These are phyloP conservation scores for Mallateleia sp. DNA, from an alignment of 2,888 invertebrate species.

Conservation along the genomic window DNA sequence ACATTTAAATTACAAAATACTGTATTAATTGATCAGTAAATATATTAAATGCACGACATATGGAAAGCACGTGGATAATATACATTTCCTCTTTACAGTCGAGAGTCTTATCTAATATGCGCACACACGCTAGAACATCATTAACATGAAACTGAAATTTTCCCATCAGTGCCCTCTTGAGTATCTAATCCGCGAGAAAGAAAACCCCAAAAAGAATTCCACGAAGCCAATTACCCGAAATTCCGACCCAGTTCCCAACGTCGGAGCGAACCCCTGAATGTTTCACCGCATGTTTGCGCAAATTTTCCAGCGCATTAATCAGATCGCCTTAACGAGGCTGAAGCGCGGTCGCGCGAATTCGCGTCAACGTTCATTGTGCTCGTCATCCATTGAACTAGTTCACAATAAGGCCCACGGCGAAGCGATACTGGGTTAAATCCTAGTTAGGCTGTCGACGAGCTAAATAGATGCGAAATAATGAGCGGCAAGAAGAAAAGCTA, in stretches of 20 bases:
- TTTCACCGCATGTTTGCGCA: conserved; percentile 17
- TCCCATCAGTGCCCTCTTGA: background rate
- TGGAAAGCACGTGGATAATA: no score
- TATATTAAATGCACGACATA: no score
- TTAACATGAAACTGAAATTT: no score
- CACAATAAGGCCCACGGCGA: conserved; percentile 30
- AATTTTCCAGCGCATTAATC: conserved; percentile 20
- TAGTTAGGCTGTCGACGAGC: conserved; percentile 57
- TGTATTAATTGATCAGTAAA: no score
- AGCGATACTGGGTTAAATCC: conserved; percentile 67
- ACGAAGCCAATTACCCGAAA: conserved; percentile 8
- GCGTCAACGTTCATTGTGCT: conserved; percentile 54
- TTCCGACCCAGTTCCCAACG: conserved; percentile 8
- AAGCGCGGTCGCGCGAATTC: conserved; percentile 29
- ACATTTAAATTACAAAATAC: no score
- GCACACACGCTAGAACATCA: no score
- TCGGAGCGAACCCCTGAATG: background rate
- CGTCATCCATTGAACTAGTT: conserved; percentile 64
- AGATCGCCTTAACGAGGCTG: conserved; percentile 5
- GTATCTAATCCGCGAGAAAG: background rate
- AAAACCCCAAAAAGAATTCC: background rate
- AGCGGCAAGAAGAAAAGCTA: conserved; percentile 51
- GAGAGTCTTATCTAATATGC: no score
- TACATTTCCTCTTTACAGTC: no score
- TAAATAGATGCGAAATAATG: conserved; percentile 60